Percentiles rank a stretch among this genome's conserved stretches.
Conservation (phyloP, 2,797 vertebrate species). For the Choloepus didactylus region DNA sequence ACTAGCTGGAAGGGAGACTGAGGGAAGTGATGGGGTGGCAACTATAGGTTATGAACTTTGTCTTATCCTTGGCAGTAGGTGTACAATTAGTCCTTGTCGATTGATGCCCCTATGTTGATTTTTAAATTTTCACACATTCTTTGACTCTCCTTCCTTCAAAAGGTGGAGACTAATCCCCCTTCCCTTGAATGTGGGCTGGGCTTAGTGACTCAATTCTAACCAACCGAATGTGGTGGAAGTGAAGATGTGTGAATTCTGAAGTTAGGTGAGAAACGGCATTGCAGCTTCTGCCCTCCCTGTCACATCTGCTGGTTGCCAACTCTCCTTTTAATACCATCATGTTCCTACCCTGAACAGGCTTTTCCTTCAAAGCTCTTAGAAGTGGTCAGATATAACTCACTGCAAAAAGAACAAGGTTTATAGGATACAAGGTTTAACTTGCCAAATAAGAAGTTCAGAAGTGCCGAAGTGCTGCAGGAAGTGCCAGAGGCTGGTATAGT, state of each 20-base stretch:
- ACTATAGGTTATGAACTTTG: background rate
- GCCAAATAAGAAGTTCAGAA: background rate
- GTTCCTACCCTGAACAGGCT: background rate
- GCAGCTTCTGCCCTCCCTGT: background rate
- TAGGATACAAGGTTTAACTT: background rate
- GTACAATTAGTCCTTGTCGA: background rate
- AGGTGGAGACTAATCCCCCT: background rate
- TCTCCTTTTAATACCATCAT: background rate
- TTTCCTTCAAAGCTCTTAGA: background rate
- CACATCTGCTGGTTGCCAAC: background rate
- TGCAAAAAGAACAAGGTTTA: background rate
- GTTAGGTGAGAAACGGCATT: background rate
- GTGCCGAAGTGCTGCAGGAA: background rate
- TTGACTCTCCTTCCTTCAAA: background rate
- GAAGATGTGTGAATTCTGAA: background rate
- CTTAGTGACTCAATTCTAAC: background rate
- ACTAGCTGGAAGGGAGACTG: background rate
- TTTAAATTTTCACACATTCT: background rate
- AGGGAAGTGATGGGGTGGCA: background rate
- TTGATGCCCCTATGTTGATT: background rate
- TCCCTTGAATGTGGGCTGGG: background rate
- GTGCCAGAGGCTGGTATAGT: background rate
- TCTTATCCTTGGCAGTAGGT: background rate
- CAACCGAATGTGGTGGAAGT: background rate
- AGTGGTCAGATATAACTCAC: background rate